Evolutionary conservation across 1,140 invertebrate genomes (phyloP).

Genomic region (Dendrolimus punctatus): DNA sequence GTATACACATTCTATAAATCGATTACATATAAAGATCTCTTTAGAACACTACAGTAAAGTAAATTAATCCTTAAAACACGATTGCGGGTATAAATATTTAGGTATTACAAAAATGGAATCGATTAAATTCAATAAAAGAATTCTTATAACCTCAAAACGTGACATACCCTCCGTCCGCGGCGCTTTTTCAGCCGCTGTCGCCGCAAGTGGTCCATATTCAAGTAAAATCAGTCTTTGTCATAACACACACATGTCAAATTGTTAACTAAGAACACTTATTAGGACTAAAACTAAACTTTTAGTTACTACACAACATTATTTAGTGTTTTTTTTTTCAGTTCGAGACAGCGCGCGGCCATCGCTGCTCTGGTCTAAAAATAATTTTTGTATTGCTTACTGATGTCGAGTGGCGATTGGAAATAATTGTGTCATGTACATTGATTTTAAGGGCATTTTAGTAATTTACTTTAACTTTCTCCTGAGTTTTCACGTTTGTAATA

Average conservation of each 20-base stretch:
- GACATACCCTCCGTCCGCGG: slow-evolving; percentile 24
- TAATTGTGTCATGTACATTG: slow-evolving; percentile 23
- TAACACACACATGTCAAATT: slow-evolving; percentile 50
- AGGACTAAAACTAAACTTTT: slow-evolving; percentile 13
- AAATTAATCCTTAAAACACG: too few species aligned
- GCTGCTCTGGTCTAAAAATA: slow-evolving; percentile 50
- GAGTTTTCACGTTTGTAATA: too few species aligned
- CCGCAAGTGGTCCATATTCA: slow-evolving; percentile 42
- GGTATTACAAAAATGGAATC: too few species aligned
- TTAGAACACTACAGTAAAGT: too few species aligned
- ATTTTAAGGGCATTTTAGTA: slow-evolving; percentile 4
- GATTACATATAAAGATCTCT: too few species aligned
- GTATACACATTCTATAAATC: too few species aligned
- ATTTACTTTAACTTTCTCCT: too few species aligned
- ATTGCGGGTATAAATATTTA: too few species aligned
- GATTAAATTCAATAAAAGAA: not conserved
- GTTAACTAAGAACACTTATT: slow-evolving; percentile 24
- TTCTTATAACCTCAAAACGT: slow-evolving; percentile 11
- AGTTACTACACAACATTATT: slow-evolving; percentile 10
- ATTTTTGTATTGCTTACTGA: slow-evolving; percentile 10
- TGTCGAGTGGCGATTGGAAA: slow-evolving; percentile 3
- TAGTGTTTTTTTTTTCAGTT: slow-evolving; percentile 1
- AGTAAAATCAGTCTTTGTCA: slow-evolving; percentile 38
- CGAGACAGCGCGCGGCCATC: slow-evolving; percentile 17
- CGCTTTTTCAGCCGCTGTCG: slow-evolving; percentile 31